Evolutionary conservation across 2,113 vertebrate species (phyloP).

Genomic region (Bettongia penicillata): DNA sequence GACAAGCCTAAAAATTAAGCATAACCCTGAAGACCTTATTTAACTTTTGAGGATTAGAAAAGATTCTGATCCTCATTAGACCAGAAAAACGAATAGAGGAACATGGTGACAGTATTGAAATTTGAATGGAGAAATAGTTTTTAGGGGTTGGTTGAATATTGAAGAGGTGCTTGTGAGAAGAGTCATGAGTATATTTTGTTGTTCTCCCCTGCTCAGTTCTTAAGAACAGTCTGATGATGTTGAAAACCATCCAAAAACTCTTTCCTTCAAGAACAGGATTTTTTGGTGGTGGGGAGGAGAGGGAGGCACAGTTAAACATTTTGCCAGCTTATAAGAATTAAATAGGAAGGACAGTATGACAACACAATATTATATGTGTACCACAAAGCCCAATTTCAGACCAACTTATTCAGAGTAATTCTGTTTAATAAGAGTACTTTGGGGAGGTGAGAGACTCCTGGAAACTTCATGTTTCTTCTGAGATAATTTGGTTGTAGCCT

Average conservation of each 20-base stretch:
- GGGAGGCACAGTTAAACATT: slow-evolving; percentile 37
- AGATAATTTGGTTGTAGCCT: slow-evolving; percentile 22
- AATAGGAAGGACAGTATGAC: not conserved
- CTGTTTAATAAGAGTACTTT: not conserved
- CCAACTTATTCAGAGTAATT: slow-evolving; percentile 20
- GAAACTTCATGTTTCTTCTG: not conserved
- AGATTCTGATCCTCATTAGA: slow-evolving; percentile 30
- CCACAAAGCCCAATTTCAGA: slow-evolving; percentile 13
- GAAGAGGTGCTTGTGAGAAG: not conserved
- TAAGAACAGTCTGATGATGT: not conserved
- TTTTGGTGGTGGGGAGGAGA: not conserved
- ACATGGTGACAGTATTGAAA: not conserved
- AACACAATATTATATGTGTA: not conserved
- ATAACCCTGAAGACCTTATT: slow-evolving; percentile 25
- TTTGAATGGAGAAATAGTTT: slow-evolving; percentile 1
- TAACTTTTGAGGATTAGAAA: slow-evolving; percentile 34
- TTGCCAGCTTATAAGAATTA: slow-evolving; percentile 56
- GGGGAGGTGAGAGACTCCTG: not conserved
- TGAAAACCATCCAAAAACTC: slow-evolving; percentile 51
- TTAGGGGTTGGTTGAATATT: not conserved
- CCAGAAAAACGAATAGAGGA: slow-evolving; percentile 17
- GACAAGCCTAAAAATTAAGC: not conserved
- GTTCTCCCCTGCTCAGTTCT: not conserved
- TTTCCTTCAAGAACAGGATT: slow-evolving; percentile 43
- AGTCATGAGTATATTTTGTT: not conserved